phyloP scores from a whole-genome alignment of 2,113 vertebrate species.

The Hypomesus transpacificus region DNA sequence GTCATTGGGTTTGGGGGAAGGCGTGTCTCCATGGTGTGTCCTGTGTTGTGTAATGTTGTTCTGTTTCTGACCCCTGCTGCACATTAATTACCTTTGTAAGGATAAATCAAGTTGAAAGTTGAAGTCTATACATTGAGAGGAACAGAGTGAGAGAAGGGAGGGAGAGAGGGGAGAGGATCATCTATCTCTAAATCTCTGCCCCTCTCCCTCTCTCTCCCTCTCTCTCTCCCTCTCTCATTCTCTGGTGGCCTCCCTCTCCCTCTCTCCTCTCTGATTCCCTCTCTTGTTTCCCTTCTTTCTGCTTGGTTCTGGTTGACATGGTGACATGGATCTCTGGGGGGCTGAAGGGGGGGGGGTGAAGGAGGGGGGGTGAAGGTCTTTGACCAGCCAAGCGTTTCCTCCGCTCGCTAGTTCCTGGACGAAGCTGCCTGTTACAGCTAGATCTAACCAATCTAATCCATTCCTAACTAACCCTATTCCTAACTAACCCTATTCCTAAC shows the following conservation, averaged over 20 bases:
- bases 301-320: conserved; percentile 35
- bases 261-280: conserved; percentile 54
- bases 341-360: conserved; percentile 45
- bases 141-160: neutral
- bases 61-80: too few relatives aligned
- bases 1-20: too few relatives aligned
- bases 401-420: neutral
- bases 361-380: conserved; percentile 56
- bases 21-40: too few relatives aligned
- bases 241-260: conserved; percentile 28
- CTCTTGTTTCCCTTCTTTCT: conserved; percentile 54
- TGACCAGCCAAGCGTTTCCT: conserved; percentile 59
- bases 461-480: neutral
- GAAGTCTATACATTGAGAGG: conserved; percentile 38
- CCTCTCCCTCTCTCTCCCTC: too few relatives aligned
- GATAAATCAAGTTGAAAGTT: too few relatives aligned
- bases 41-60: too few relatives aligned
- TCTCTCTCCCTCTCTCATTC: too few relatives aligned
- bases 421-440: too few relatives aligned
- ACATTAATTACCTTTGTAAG: too few relatives aligned
- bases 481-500: neutral
- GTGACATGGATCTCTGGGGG: conserved; percentile 57
- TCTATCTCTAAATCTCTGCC: too few relatives aligned
- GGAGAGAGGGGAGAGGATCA: neutral
- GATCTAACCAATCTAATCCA: too few relatives aligned